A percentile compares a stretch with the other conserved stretches of the same genome.
These are phyloP conservation scores for Anabacerthia variegaticeps DNA, from an alignment of 2,797 vertebrate genomes.

Conservation along the genomic window DNA sequence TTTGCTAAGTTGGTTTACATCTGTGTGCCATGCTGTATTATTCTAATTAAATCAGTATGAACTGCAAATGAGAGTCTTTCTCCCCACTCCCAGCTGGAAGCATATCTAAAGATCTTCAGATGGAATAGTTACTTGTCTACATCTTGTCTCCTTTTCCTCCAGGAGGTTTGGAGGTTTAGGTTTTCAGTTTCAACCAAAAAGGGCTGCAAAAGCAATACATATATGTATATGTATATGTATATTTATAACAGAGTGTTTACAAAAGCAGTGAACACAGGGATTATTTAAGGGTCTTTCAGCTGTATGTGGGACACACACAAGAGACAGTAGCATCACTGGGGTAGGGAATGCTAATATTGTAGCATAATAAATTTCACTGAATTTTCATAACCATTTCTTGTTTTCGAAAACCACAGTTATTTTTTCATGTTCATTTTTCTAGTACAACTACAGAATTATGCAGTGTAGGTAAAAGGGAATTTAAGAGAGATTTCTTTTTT, in stretches of 20 bases:
- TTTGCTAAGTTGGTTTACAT: not conserved
- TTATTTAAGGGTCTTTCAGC: not conserved
- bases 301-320: not conserved
- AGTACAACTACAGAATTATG: not conserved
- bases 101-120: not conserved
- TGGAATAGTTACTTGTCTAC: not conserved
- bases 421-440: not conserved
- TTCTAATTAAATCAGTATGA: constrained; percentile 2
- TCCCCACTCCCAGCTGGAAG: not conserved
- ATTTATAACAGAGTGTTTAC: not conserved
- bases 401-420: not conserved
- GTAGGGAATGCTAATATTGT: not conserved
- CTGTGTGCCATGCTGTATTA: not conserved
- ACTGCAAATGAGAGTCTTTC: not conserved
- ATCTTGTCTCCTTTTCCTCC: not conserved
- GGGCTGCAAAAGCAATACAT: not conserved
- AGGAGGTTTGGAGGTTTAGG: not conserved
- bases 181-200: not conserved
- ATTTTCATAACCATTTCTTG: not conserved
- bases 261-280: not conserved
- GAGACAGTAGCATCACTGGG: not conserved
- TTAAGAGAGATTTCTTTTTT: not conserved
- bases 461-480: not conserved
- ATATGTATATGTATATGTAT: too few species aligned
- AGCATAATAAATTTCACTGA: not conserved